Base-by-base conservation (phyloP, 2,888 invertebrate species). In the Drosophila suboccidentalis region DNA sequence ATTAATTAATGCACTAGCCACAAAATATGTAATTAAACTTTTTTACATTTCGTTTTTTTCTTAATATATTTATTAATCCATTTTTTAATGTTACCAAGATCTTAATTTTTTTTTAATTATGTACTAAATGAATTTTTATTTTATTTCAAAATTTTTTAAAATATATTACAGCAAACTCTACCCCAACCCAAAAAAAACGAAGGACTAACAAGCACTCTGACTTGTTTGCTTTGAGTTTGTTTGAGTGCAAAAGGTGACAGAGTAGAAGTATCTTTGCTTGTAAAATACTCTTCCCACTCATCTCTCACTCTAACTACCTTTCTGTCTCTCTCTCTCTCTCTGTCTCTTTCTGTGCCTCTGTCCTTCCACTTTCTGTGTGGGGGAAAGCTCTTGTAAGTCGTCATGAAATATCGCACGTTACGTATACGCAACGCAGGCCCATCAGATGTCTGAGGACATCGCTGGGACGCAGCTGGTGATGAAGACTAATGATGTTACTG, bases 401-500 rank as follows among this genome's bases (percentile, higher is more conserved):
- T 57, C 69, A 60, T 74, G 81, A 75, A 60, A 81, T 71, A 78
- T 80, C 54, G 66, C 72, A 76, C 60, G 75, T 84, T 75, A 80
- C 74, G 78, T 67, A 85, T 85, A 87, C 84, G 84, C 79, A 76
- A 43, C 47, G 70, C 43, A 17, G 71, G 57, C 60, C 66, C 64
- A 66, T 64, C 65, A 62, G 32, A 72, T 63, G 60, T 68, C 70
- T 51, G 41, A 63, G 61, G 60, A 63, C 51, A 68, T 53, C 65
- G 55, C 66, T 59, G 49, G 43, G 15, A 41, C 65, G 63, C 74
- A 54, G 62, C 49, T 38, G 66, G 49, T 80, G 89, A 89, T 87
- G 86, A 87, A 87, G 89, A 89, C 78, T 84, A 90, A 86, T 81
- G 90, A 86, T 82, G 81, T 73, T 80, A 65, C 15, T 67, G 66